phyloP scores from a whole-genome alignment of 1,140 invertebrate species.

The Onthophagus taurus region DNA sequence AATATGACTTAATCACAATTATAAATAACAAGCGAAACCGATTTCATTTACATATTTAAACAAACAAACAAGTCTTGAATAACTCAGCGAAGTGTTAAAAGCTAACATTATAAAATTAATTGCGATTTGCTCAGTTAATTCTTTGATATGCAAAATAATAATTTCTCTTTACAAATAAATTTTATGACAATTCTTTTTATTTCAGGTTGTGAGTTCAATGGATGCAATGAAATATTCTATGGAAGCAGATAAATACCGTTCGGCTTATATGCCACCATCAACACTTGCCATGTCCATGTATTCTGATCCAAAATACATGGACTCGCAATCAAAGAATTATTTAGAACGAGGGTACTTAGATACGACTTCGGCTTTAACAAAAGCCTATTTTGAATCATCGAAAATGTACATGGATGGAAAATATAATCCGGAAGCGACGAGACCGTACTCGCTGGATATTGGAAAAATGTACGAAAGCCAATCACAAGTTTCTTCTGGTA shows the following conservation, averaged over 20 bases:
- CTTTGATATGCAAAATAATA: too few relatives aligned
- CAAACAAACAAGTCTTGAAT: too few relatives aligned
- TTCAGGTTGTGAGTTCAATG: conserved; percentile 50
- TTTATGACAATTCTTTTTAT: background rate
- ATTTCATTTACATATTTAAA: too few relatives aligned
- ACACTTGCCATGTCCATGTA: conserved; percentile 59
- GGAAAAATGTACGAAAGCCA: conserved; percentile 53
- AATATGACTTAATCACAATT: too few relatives aligned
- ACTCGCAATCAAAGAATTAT: conserved; percentile 54
- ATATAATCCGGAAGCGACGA: conserved; percentile 30
- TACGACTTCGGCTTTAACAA: conserved; percentile 59
- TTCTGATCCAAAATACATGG: conserved; percentile 54
- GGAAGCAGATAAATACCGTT: conserved; percentile 65
- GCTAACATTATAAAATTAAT: too few relatives aligned
- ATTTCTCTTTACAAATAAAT: too few relatives aligned
- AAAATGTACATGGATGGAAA: conserved; percentile 70
- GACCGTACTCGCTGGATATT: conserved; percentile 50
- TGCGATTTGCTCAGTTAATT: too few relatives aligned
- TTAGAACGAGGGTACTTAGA: conserved; percentile 54
- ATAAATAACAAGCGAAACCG: too few relatives aligned
- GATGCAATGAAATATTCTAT: conserved; percentile 70
- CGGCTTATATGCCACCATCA: conserved; percentile 54
- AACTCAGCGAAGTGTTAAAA: too few relatives aligned
- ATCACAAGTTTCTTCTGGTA: conserved; percentile 30
- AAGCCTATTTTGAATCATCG: conserved; percentile 65